phyloP scores from a whole-genome alignment of 2,888 invertebrate genomes.

The Creontiades dilutus region DNA sequence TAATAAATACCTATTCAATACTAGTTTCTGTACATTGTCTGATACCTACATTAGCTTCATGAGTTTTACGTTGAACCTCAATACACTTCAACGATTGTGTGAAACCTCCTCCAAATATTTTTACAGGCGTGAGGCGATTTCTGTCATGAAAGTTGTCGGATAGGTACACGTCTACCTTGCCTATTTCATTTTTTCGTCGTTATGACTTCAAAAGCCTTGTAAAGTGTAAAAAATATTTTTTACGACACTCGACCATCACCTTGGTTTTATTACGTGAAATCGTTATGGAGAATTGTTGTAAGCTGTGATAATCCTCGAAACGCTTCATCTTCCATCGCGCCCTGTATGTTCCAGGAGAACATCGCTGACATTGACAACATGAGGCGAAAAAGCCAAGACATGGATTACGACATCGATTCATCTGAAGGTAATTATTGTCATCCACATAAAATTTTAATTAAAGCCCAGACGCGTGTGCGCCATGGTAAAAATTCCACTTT shows the following conservation, averaged over 20 bases:
- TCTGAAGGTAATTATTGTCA: constrained; percentile 47
- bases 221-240: constrained; percentile 4
- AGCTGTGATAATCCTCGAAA: neutral
- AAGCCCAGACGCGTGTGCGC: too few relatives aligned
- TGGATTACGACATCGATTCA: neutral
- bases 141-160: neutral
- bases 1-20: too few relatives aligned
- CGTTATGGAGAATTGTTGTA: neutral
- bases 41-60: neutral
- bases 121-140: constrained; percentile 1
- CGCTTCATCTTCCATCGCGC: neutral
- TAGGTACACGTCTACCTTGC: neutral
- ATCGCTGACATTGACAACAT: neutral
- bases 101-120: constrained; percentile 7
- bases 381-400: constrained; percentile 53
- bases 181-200: neutral
- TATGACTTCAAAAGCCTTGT: neutral
- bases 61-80: neutral
- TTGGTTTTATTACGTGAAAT: neutral
- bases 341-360: neutral
- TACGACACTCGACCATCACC: neutral
- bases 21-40: too few relatives aligned
- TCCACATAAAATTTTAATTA: too few relatives aligned
- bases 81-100: neutral
- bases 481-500: too few relatives aligned